phyloP scores from a whole-genome alignment of 2,113 vertebrate genomes.

The Oryzias woworae region DNA sequence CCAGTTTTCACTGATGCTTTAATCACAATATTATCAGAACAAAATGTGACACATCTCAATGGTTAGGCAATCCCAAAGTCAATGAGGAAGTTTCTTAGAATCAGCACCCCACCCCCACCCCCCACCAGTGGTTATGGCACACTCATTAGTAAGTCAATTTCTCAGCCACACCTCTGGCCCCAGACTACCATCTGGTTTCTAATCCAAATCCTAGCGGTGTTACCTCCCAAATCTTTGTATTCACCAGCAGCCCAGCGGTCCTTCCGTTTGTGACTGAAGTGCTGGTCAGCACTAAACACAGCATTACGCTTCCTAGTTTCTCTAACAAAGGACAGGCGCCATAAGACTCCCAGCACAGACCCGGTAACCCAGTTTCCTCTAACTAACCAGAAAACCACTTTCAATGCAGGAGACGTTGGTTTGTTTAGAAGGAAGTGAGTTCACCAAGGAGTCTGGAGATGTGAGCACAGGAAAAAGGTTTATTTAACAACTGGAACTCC shows the following conservation, averaged over 20 bases:
- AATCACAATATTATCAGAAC: too few species aligned
- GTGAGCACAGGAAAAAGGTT: too few species aligned
- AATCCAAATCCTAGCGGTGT: conserved; percentile 59
- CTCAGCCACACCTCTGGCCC: not conserved
- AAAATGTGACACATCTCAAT: too few species aligned
- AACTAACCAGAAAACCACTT: conserved; percentile 33
- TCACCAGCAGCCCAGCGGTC: conserved; percentile 33
- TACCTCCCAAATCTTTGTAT: conserved; percentile 6
- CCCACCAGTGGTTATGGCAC: not conserved
- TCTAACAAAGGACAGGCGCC: conserved; percentile 30
- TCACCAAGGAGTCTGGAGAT: too few species aligned
- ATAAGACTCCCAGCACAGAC: conserved; percentile 33
- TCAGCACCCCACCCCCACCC: too few species aligned
- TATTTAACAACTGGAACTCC: too few species aligned
- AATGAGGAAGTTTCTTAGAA: not conserved
- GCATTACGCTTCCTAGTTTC: conserved; percentile 29
- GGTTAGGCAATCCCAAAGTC: too few species aligned
- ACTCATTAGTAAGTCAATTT: not conserved
- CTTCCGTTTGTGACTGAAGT: conserved; percentile 41
- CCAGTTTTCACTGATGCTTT: too few species aligned
- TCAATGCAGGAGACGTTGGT: conserved; percentile 3
- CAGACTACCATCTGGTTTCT: conserved; percentile 31
- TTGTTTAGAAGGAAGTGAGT: conserved; percentile 4
- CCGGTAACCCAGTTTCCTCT: conserved; percentile 51
- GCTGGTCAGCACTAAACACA: not conserved